A percentile compares a stretch with the other conserved stretches of the same genome.
Evolutionary conservation across 1,140 invertebrate species (phyloP).

Genomic region (Bactericera cockerelli): DNA sequence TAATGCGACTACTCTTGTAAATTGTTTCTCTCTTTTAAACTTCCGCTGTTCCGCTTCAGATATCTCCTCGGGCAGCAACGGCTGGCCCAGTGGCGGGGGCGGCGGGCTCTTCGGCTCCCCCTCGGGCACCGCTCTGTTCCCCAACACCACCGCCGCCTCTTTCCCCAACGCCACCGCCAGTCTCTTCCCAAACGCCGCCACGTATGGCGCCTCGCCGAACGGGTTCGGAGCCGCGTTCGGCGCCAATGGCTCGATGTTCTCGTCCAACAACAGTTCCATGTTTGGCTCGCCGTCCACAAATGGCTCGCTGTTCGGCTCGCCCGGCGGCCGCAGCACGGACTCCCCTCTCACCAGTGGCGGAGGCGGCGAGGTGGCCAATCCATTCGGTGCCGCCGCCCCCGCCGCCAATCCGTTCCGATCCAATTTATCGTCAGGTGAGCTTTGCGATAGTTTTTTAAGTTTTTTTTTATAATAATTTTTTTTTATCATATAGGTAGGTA

Average conservation of each 20-base stretch:
- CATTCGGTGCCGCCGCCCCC: neutral
- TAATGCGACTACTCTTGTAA: no score
- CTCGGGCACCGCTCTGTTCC: neutral
- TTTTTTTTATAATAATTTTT: slow-evolving; percentile 15
- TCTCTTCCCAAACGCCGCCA: neutral
- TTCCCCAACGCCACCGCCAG: neutral
- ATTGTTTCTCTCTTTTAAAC: no score
- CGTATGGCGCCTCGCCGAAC: neutral
- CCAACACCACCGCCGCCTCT: neutral
- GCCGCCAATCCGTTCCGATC: neutral
- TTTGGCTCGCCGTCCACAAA: slow-evolving; percentile 5
- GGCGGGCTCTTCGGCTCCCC: neutral
- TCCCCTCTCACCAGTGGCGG: neutral
- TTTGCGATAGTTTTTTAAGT: slow-evolving; percentile 16
- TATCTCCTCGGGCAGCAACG: neutral
- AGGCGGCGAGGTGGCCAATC: neutral
- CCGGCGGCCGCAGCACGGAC: neutral
- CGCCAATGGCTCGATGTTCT: neutral
- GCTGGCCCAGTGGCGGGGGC: neutral
- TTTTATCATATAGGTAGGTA: no score
- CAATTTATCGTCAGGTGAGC: neutral
- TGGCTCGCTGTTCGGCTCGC: neutral
- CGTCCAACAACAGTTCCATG: neutral
- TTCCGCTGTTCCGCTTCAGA: neutral
- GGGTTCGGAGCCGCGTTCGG: neutral